A percentile compares a stretch with the other conserved stretches of the same genome.
Conservation (phyloP, 2,113 vertebrate species). For the Coregonus clupeaformis region DNA sequence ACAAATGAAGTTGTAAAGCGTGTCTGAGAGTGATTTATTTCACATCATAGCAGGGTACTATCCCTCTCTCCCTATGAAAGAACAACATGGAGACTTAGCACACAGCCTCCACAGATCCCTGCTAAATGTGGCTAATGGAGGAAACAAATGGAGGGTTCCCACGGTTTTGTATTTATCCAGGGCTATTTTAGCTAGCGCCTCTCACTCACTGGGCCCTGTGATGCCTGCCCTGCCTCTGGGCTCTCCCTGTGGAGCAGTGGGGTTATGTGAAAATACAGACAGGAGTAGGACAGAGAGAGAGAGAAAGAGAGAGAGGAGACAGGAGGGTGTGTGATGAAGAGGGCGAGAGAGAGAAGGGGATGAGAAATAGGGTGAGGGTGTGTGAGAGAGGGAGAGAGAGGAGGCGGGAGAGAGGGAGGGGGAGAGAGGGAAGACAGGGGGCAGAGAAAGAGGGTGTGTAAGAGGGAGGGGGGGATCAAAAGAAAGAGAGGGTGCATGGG, state of each 20-base stretch:
- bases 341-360: background rate
- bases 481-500: constrained; percentile 67
- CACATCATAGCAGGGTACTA: constrained; percentile 10
- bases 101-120: constrained; percentile 11
- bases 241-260: constrained; percentile 64
- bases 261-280: constrained; percentile 79
- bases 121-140: constrained; percentile 46
- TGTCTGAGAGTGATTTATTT: constrained; percentile 36
- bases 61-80: constrained; percentile 8
- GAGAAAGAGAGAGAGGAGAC: background rate
- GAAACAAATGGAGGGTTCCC: constrained; percentile 71
- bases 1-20: constrained; percentile 13
- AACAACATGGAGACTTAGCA: constrained; percentile 3
- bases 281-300: constrained; percentile 3
- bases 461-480: background rate
- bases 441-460: background rate
- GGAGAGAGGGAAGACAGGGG: background rate
- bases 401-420: constrained; percentile 4
- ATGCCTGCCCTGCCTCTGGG: constrained; percentile 71
- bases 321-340: background rate
- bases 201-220: constrained; percentile 56
- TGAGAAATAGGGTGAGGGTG: background rate
- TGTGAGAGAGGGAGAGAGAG: background rate
- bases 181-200: constrained; percentile 75
- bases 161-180: constrained; percentile 75